These are phyloP conservation scores for Gisinianus flammeolus DNA, from an alignment of 2,888 invertebrate species.

Conservation along the genomic window DNA sequence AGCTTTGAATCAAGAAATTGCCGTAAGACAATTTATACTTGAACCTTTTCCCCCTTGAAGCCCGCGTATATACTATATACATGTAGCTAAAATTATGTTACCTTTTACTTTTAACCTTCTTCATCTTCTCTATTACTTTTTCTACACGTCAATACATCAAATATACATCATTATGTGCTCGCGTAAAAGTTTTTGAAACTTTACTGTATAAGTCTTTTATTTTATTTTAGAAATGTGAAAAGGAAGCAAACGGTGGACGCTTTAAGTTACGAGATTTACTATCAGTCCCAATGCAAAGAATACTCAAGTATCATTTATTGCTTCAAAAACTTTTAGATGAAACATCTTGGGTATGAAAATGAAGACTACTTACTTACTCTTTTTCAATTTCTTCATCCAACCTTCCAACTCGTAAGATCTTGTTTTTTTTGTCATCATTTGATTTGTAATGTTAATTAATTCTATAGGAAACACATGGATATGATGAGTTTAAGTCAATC, in stretches of 20 bases:
- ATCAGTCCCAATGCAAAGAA: constrained; percentile 97
- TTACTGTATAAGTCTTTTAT: neutral
- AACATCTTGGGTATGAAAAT: constrained; percentile 67
- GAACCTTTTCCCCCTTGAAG: no score
- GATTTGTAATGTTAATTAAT: neutral
- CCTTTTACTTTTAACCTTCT: no score
- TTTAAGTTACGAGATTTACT: constrained; percentile 94
- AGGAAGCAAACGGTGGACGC: constrained; percentile 90
- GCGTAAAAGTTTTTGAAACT: no score
- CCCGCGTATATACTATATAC: no score
- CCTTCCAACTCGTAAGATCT: neutral
- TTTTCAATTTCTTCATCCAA: neutral
- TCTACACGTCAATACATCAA: no score
- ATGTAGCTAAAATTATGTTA: no score
- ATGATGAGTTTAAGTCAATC: constrained; percentile 56
- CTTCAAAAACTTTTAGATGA: constrained; percentile 87
- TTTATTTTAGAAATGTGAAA: constrained; percentile 79
- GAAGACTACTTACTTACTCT: neutral
- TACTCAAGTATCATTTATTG: constrained; percentile 94
- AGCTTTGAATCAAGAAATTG: constrained; percentile 71
- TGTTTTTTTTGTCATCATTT: neutral
- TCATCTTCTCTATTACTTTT: no score
- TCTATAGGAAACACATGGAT: constrained; percentile 53
- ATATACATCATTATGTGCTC: no score
- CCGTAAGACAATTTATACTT: constrained; percentile 64